Base-by-base conservation (phyloP, 2,888 invertebrate species). In the Tholera decimalis region DNA sequence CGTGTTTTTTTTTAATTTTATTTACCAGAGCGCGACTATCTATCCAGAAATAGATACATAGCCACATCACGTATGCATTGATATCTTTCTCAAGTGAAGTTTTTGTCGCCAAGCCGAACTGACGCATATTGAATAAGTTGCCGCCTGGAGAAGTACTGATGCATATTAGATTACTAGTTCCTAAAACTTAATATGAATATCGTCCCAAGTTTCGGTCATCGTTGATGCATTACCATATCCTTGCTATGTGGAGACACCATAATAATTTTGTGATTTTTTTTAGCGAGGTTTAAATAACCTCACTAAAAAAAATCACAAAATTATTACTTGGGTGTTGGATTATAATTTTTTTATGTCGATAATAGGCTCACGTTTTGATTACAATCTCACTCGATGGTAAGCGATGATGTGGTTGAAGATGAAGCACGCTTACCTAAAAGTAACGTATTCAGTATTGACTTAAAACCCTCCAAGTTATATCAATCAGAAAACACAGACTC, bases 111-210 rank as follows among this genome's bases (percentile, higher is more conserved):
- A 44, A 67, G 15, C 44, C 20, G 9, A 47, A 56, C n/a, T 49
- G n/a, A 49, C 60, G 28, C 50, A 59, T 71, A 74, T 71, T 71
- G 49, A 30, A 59, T 50, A 74, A 71, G 75, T 74, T 58, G 50
- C 33, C 30, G 1, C 49, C 71, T 59, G 24, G 22, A 54, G 54
- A 43, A 56, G 20, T 67, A 28, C 35, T 71, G 54, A 74, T 71
- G 59, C 68, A 74, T 71, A 74, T 50, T 46, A 54, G 28, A 71
- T 74, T 59, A 54, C 68, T 18, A 54, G 24, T 74, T 54, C 13
- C 33, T n/a, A 9, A 26, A 71, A 74, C 59, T 67, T 74, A 59
- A 44, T 54, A 44, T 53, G 58, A 50, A 50, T 73, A 58, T 49
- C 41, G 44, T 4, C 11, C 22, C 8, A 67, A 71, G 54, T 71